phyloP scores from a whole-genome alignment of 2,113 vertebrate species.

The Podarcis cretensis region DNA sequence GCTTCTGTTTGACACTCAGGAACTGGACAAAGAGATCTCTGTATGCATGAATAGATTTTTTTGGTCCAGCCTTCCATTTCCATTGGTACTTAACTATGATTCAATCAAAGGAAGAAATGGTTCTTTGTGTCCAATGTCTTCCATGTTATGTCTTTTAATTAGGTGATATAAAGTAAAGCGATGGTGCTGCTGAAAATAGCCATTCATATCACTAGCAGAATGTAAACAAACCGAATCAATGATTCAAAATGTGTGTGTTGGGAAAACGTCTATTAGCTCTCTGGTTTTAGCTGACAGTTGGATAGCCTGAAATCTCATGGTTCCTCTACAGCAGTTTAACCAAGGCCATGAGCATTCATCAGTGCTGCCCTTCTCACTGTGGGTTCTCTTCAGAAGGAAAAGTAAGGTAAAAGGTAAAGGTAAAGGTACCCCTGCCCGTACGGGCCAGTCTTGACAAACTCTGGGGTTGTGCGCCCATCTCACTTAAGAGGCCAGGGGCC shows the following conservation, averaged over 20 bases:
- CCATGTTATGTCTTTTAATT: constrained; percentile 18
- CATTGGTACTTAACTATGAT: background rate
- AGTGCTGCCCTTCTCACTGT: background rate
- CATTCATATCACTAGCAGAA: constrained; percentile 29
- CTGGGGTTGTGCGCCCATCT: too few relatives aligned
- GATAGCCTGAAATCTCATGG: background rate
- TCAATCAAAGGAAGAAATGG: constrained; percentile 14
- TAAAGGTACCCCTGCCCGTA: too few relatives aligned
- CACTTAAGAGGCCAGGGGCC: too few relatives aligned
- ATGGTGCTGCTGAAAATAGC: background rate
- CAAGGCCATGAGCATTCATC: background rate
- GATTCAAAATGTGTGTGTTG: background rate
- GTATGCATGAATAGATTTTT: background rate
- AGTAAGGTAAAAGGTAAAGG: too few relatives aligned
- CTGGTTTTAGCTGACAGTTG: background rate
- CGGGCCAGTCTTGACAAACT: too few relatives aligned
- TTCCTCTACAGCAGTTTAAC: background rate
- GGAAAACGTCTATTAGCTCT: background rate
- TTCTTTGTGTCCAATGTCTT: constrained; percentile 12
- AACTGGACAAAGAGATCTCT: background rate
- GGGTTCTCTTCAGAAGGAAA: background rate
- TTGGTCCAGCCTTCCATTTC: constrained; percentile 25
- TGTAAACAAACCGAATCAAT: background rate
- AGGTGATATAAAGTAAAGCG: constrained; percentile 2
- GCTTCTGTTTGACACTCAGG: background rate